Conservation (phyloP, 2,888 invertebrate species). For the Oasisia sp. region DNA sequence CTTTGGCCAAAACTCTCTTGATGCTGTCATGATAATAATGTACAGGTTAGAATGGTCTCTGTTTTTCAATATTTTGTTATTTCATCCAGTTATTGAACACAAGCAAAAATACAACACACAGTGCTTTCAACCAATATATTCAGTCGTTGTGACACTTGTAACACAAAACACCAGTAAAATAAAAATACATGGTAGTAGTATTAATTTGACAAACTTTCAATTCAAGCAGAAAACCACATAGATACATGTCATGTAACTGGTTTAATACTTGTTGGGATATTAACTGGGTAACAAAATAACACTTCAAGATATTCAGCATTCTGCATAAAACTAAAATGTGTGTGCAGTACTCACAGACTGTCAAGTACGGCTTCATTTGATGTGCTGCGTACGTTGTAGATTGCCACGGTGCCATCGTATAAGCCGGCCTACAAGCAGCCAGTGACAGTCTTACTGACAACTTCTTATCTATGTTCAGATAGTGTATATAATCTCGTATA, state of each 20-base stretch:
- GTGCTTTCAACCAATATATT: background rate
- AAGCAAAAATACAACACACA: background rate
- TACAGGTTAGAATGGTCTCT: background rate
- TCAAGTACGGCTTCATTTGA: conserved; percentile 60
- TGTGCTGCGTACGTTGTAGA: conserved; percentile 61
- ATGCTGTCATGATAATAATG: too few relatives aligned
- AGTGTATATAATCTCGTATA: too few relatives aligned
- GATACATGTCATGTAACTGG: too few relatives aligned
- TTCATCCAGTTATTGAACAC: conserved; percentile 10
- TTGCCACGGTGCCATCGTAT: conserved; percentile 63
- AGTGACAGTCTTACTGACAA: conserved; percentile 46
- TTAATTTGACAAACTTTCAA: background rate
- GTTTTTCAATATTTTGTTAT: background rate
- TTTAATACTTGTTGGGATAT: background rate
- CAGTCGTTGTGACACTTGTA: background rate
- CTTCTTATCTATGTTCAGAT: conserved; percentile 55
- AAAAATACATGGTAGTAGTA: background rate
- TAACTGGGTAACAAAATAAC: conserved; percentile 21
- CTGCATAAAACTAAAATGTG: background rate
- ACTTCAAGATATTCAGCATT: background rate
- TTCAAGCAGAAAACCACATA: background rate
- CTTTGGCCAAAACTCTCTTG: too few relatives aligned
- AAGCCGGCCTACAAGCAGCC: conserved; percentile 55
- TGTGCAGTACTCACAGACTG: conserved; percentile 57
- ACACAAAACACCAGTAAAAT: background rate